Conservation (phyloP, 2,113 vertebrate species). For the Leiothrix lutea region DNA sequence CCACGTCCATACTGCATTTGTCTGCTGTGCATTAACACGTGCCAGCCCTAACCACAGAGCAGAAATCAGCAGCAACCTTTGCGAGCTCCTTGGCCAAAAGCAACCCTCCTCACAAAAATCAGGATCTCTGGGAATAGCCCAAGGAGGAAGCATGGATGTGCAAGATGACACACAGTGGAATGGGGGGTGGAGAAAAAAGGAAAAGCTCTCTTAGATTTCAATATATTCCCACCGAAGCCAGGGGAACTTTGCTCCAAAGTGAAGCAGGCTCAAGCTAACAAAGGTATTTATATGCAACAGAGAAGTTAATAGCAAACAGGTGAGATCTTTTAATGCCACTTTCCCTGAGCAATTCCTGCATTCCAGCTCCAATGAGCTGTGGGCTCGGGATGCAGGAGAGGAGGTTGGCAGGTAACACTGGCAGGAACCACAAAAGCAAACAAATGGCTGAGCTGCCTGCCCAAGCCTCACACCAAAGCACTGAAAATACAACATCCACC, state of each 20-base stretch:
- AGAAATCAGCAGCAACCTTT: neutral
- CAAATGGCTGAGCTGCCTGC: neutral
- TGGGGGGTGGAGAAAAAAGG: fast-evolving
- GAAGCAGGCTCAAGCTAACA: neutral
- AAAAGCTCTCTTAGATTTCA: neutral
- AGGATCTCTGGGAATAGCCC: neutral
- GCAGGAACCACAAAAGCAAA: neutral
- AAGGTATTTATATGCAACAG: neutral
- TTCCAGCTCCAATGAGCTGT: neutral
- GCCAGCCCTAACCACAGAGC: neutral
- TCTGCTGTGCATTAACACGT: neutral
- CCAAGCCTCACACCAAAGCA: neutral
- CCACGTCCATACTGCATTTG: neutral
- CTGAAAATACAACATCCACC: neutral
- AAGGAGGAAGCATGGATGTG: neutral
- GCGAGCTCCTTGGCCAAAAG: neutral
- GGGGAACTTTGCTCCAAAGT: neutral
- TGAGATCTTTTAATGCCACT: neutral
- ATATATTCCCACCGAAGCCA: neutral
- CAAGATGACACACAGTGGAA: neutral
- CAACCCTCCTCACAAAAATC: neutral
- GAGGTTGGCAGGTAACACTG: neutral
- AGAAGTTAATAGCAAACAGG: neutral
- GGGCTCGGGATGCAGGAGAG: neutral
- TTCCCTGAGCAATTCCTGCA: neutral